Evolutionary conservation across 2,888 invertebrate genomes (phyloP).

Genomic region (Agrochola lota): DNA sequence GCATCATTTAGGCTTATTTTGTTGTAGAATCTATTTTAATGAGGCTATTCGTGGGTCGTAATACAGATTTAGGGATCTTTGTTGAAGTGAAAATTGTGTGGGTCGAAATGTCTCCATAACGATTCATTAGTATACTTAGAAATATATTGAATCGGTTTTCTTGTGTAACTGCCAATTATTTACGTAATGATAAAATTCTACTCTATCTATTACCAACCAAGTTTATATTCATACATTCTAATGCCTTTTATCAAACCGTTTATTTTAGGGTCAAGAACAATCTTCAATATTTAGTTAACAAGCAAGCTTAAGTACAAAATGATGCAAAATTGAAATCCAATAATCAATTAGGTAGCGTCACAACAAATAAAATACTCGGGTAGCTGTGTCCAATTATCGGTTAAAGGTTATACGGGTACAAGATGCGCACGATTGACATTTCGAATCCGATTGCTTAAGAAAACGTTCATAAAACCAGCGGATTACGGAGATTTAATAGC

Average conservation of each 20-base stretch:
- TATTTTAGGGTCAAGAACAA: slow-evolving; percentile 54
- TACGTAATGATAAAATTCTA: background rate
- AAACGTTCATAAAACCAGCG: slow-evolving; percentile 51
- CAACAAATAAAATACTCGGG: slow-evolving; percentile 60
- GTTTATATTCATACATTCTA: slow-evolving; percentile 16
- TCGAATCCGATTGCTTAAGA: slow-evolving; percentile 69
- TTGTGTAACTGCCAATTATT: background rate
- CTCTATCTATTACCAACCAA: slow-evolving; percentile 17
- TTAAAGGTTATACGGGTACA: slow-evolving; percentile 67
- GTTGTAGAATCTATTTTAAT: slow-evolving; percentile 61
- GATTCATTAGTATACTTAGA: slow-evolving; percentile 35
- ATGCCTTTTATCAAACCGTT: slow-evolving; percentile 28
- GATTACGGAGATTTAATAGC: slow-evolving; percentile 56
- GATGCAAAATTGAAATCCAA: slow-evolving; percentile 49
- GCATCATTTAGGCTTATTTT: slow-evolving; percentile 64
- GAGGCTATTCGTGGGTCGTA: slow-evolving; percentile 44
- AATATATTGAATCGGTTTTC: slow-evolving; percentile 7
- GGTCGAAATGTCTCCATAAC: slow-evolving; percentile 42
- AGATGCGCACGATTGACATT: slow-evolving; percentile 74
- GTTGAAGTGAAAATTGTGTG: slow-evolving; percentile 56
- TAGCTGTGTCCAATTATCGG: slow-evolving; percentile 67
- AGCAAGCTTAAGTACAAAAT: slow-evolving; percentile 37
- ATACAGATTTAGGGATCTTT: slow-evolving; percentile 47
- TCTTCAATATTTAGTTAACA: slow-evolving; percentile 38
- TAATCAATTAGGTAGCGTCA: slow-evolving; percentile 62